Evolutionary conservation across 2,113 vertebrate genomes (phyloP), one percentile per base, ranked within the genome.

Genomic region (Siniperca chuatsi): DNA sequence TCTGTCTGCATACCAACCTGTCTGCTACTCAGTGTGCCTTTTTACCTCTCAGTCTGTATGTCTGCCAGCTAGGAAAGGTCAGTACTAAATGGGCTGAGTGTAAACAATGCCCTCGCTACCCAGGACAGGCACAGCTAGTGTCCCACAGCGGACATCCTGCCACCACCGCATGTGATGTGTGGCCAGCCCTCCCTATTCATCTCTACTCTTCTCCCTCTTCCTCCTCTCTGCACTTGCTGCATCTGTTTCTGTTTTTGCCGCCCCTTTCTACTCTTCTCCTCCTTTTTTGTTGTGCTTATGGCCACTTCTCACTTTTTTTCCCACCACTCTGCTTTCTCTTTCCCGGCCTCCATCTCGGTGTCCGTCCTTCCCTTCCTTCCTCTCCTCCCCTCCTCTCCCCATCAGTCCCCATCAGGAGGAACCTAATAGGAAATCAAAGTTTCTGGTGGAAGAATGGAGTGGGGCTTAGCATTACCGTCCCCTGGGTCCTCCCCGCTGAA

Each of bases 391-490:
- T 67, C 40, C 74, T 84, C 44, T 79, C 84, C 85, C 79, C 89
- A 85, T 90, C 90, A 88, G 96, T 97, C 95, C 97, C 97, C 97
- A 97, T 97, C 97, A 97, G 96, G 95, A 95, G 98, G 97, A 99
- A 99, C 98, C 98, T 97, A 99, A 99, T 99, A 97, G 98, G 89
- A 95, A 99, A 99, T 99, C 98, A 99, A 99, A 99, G 98, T 98
- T 98, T 84, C 86, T 93, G 92, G 88, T 90, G 95, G 96, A 98
- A 94, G 98, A 99, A 99, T 98, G 97, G 98, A 92, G 89, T 93
- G 90, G 93, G 97, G 97, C 97, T 99, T 97, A 98, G 96, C 96
- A 95, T 98, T 95, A 98, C 98, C 96, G 95, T 99, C 98, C 98
- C 98, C 94, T 97, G 98, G 97, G 98, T 94, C 96, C 88, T 94